Conservation (phyloP, 2,888 invertebrate genomes). For the Ceramica pisi region DNA sequence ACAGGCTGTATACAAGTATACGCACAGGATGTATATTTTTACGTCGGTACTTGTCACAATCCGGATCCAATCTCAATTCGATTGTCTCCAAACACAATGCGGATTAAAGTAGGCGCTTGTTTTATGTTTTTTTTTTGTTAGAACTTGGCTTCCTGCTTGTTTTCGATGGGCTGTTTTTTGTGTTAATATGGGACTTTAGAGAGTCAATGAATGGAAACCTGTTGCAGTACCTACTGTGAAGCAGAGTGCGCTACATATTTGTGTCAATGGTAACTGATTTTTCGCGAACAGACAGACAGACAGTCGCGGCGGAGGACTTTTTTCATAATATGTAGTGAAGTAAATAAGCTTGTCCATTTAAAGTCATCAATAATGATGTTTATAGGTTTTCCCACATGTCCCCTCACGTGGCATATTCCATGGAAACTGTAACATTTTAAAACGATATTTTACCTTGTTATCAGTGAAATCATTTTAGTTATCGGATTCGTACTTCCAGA, state of each 20-base stretch:
- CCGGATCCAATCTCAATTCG: conserved; percentile 67
- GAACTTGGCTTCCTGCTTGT: conserved; percentile 38
- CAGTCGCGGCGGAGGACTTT: too few species aligned
- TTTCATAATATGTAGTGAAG: too few species aligned
- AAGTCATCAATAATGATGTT: too few species aligned
- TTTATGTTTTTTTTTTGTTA: conserved; percentile 48
- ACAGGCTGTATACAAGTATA: conserved; percentile 17
- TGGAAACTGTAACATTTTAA: too few species aligned
- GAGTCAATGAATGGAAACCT: conserved; percentile 11
- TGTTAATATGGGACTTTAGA: background rate
- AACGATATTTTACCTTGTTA: too few species aligned
- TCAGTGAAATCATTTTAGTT: too few species aligned
- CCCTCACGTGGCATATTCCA: too few species aligned
- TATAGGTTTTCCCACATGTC: too few species aligned
- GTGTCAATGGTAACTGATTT: background rate
- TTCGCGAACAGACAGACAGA: too few species aligned
- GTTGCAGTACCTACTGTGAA: conserved; percentile 18
- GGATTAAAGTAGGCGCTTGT: conserved; percentile 59
- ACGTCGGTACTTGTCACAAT: conserved; percentile 55
- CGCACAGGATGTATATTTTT: conserved; percentile 46
- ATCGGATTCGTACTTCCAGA: too few species aligned
- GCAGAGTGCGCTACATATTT: background rate
- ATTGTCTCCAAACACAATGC: conserved; percentile 67
- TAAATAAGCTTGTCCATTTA: too few species aligned
- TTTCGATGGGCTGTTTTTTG: conserved; percentile 7